These are phyloP conservation scores for Euura saliciscinereae DNA, from an alignment of 1,140 invertebrate species.

Conservation along the genomic window DNA sequence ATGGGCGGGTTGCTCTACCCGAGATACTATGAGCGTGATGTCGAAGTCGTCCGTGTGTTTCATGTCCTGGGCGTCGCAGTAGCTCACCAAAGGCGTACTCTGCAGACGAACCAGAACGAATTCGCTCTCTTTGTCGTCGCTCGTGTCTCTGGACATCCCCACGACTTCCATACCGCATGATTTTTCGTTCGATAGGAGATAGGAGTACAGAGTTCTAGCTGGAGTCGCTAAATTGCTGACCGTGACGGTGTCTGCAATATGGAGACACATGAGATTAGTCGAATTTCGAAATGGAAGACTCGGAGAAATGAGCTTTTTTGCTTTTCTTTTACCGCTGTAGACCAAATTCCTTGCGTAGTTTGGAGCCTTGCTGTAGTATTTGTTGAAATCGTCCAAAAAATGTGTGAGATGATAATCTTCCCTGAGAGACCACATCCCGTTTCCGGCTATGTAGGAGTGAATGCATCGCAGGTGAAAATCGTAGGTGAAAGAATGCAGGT, in stretches of 20 bases:
- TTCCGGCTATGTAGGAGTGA: slow-evolving; percentile 72
- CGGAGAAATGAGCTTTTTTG: slow-evolving; percentile 24
- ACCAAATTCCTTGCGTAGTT: slow-evolving; percentile 83
- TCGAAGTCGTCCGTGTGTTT: slow-evolving; percentile 74
- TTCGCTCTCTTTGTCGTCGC: slow-evolving; percentile 58
- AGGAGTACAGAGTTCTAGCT: slow-evolving; percentile 73
- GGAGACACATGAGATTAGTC: slow-evolving; percentile 6
- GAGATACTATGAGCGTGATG: slow-evolving; percentile 71
- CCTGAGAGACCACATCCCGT: slow-evolving; percentile 65
- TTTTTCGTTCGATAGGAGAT: slow-evolving; percentile 74
- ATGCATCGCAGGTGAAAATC: slow-evolving; percentile 84
- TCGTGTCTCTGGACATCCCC: slow-evolving; percentile 65
- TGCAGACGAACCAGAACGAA: slow-evolving; percentile 69
- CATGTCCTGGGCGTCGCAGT: slow-evolving; percentile 67
- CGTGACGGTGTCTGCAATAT: slow-evolving; percentile 64
- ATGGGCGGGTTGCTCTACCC: slow-evolving; percentile 58
- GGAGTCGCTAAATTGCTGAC: slow-evolving; percentile 69
- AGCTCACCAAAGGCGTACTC: slow-evolving; percentile 64
- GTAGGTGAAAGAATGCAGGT: slow-evolving; percentile 88
- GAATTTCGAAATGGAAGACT: slow-evolving; percentile 13
- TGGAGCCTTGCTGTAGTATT: slow-evolving; percentile 84
- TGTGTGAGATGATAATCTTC: slow-evolving; percentile 77
- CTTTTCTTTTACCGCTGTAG: slow-evolving; percentile 64
- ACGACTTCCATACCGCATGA: slow-evolving; percentile 74
- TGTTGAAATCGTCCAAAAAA: slow-evolving; percentile 83